A percentile compares a stretch with the other conserved stretches of the same genome.
phyloP scores from a whole-genome alignment of 2,113 vertebrate genomes.

The Sinocyclocheilus rhinocerous region DNA sequence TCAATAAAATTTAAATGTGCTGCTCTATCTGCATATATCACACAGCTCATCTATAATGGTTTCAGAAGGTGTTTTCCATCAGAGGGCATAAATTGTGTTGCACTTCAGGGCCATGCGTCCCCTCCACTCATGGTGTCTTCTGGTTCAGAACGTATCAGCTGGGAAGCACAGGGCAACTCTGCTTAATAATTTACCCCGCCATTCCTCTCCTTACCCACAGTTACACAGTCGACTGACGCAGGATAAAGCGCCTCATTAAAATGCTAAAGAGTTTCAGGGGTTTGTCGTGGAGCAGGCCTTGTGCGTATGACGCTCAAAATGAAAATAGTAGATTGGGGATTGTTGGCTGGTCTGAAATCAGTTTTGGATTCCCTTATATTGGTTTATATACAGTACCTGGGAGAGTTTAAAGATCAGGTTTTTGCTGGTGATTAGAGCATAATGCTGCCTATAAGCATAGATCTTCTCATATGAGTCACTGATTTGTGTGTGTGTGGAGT shows the following conservation, averaged over 20 bases:
- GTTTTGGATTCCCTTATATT: neutral
- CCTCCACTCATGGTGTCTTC: conserved; percentile 34
- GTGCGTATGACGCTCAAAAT: neutral
- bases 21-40: conserved; percentile 63
- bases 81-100: conserved; percentile 65
- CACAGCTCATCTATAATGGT: conserved; percentile 50
- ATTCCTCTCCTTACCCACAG: conserved; percentile 65
- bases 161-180: conserved; percentile 63
- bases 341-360: neutral
- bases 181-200: conserved; percentile 66
- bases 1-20: conserved; percentile 52
- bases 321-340: neutral
- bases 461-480: neutral
- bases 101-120: conserved; percentile 57
- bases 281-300: conserved; percentile 59
- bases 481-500: neutral
- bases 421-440: neutral
- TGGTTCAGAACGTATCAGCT: conserved; percentile 62
- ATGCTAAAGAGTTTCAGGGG: conserved; percentile 69
- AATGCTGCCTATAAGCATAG: neutral
- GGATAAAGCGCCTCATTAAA: conserved; percentile 83
- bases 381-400: neutral
- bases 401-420: neutral
- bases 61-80: conserved; percentile 63
- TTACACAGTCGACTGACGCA: conserved; percentile 73